Evolutionary conservation across 2,888 invertebrate genomes (phyloP).

Genomic region (Drosophila affinis): DNA sequence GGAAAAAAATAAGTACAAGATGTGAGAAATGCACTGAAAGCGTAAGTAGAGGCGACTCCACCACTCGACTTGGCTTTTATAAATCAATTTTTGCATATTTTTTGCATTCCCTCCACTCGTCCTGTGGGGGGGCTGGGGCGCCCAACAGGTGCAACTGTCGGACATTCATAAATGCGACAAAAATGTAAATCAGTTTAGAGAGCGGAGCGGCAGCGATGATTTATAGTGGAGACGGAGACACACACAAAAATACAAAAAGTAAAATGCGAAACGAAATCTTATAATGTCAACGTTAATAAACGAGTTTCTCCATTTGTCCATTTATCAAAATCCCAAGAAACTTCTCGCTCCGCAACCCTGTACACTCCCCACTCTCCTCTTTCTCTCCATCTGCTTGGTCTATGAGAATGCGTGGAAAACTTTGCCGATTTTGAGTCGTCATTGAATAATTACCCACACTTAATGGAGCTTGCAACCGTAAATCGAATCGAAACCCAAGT

Average conservation of each 20-base stretch:
- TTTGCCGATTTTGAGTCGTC: constrained; percentile 63
- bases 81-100: not conserved
- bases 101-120: too few relatives aligned
- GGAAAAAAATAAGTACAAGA: constrained; percentile 26
- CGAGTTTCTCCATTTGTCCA: constrained; percentile 38
- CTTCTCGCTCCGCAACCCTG: not conserved
- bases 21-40: constrained; percentile 59
- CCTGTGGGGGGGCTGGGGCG: not conserved
- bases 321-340: constrained; percentile 45
- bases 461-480: constrained; percentile 72
- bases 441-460: constrained; percentile 82
- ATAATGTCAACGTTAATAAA: constrained; percentile 72
- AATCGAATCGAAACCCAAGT: constrained; percentile 53
- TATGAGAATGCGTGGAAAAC: constrained; percentile 49
- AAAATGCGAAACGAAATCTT: constrained; percentile 39
- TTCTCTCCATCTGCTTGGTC: not conserved
- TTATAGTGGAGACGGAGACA: constrained; percentile 53
- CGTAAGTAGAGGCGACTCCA: constrained; percentile 55
- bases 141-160: constrained; percentile 72
- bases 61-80: constrained; percentile 54
- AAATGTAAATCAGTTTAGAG: constrained; percentile 66
- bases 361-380: not conserved
- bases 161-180: constrained; percentile 69
- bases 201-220: constrained; percentile 50
- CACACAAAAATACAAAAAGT: not conserved